A percentile compares a stretch with the other conserved stretches of the same genome.
phyloP scores from a whole-genome alignment of 2,113 vertebrate genomes.

The Bombycilla garrulus region DNA sequence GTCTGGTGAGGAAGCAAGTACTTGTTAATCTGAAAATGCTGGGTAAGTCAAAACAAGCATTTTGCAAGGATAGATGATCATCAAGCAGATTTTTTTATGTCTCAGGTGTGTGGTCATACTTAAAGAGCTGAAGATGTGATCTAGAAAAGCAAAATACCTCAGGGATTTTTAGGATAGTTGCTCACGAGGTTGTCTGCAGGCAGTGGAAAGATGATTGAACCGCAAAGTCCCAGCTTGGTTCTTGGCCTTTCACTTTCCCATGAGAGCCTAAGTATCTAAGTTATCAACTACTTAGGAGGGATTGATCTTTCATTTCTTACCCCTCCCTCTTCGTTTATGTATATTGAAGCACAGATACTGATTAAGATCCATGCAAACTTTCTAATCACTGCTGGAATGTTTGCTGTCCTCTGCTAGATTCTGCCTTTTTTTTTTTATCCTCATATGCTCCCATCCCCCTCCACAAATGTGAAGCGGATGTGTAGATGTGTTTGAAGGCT shows the following conservation, averaged over 20 bases:
- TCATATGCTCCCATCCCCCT: rapidly evolving
- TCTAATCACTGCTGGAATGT: not conserved
- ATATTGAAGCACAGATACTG: not conserved
- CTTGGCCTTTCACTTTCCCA: not conserved
- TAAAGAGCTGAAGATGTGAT: not conserved
- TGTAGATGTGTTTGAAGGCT: not conserved
- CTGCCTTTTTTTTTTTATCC: not conserved
- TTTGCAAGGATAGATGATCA: not conserved
- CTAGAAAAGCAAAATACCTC: not conserved
- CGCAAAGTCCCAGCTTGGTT: rapidly evolving
- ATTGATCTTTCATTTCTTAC: not conserved
- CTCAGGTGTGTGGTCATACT: not conserved
- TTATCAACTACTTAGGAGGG: not conserved
- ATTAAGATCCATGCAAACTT: not conserved
- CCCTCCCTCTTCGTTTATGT: not conserved
- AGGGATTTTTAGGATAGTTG: not conserved
- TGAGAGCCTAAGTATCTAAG: not conserved
- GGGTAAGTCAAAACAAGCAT: not conserved
- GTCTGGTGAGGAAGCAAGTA: not conserved
- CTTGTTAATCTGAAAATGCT: not conserved
- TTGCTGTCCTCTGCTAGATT: not conserved
- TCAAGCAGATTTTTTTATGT: not conserved
- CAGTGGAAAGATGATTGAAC: not conserved
- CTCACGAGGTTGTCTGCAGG: not conserved
- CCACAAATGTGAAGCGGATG: not conserved